Conservation (phyloP, 2,113 vertebrate genomes). For the Octodon degus region DNA sequence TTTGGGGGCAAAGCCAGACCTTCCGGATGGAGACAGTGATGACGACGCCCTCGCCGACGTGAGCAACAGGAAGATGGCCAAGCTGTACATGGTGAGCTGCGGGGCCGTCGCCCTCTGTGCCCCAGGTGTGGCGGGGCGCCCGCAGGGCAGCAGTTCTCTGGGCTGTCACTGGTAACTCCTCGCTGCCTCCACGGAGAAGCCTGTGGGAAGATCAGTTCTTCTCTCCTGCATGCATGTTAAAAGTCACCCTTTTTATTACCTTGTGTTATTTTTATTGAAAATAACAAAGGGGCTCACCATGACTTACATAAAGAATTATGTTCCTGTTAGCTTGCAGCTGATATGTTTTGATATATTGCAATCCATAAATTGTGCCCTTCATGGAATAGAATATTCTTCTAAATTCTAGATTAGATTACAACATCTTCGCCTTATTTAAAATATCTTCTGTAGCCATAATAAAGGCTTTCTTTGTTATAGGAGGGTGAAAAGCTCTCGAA, state of each 20-base stretch:
- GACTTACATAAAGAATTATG: neutral
- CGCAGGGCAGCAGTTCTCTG: neutral
- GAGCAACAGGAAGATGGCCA: constrained; percentile 92
- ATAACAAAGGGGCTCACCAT: neutral
- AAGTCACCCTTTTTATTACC: neutral
- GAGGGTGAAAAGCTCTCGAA: neutral
- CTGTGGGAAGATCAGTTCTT: neutral
- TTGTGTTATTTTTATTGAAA: constrained; percentile 19
- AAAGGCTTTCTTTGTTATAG: neutral
- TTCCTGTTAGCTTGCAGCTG: neutral
- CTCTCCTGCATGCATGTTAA: neutral
- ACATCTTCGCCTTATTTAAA: neutral
- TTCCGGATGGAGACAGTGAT: constrained; percentile 85
- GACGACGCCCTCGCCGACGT: constrained; percentile 91
- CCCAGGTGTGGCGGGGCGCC: too few relatives aligned
- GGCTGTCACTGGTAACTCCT: neutral
- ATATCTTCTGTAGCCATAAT: neutral
- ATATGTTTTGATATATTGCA: neutral
- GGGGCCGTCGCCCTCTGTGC: neutral
- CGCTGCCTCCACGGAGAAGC: neutral
- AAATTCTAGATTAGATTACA: neutral
- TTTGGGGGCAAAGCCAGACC: constrained; percentile 89
- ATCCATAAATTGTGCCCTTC: neutral
- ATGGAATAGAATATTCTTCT: neutral
- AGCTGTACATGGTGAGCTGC: constrained; percentile 92